These are phyloP conservation scores for Tautogolabrus adspersus DNA, from an alignment of 2,113 vertebrate species.

Conservation along the genomic window DNA sequence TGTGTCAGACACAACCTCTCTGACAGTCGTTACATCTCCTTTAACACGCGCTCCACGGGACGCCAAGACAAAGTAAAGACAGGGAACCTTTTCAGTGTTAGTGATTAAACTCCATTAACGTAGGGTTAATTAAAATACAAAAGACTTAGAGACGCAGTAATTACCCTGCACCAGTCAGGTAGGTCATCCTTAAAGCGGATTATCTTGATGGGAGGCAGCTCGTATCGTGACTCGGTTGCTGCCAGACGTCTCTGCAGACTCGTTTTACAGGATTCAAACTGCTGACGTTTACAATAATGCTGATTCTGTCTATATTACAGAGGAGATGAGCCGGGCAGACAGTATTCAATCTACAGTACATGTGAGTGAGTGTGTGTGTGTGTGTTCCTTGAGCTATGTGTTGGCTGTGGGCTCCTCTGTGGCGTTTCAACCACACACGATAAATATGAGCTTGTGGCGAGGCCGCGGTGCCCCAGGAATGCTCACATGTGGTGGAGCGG, in stretches of 20 bases:
- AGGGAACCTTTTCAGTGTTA: conserved; percentile 70
- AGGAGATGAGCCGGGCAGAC: conserved; percentile 54
- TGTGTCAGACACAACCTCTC: conserved; percentile 73
- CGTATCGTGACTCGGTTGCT: conserved; percentile 51
- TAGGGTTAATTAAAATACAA: conserved; percentile 81
- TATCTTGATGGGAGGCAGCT: conserved; percentile 67
- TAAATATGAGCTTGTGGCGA: conserved; percentile 85
- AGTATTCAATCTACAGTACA: conserved; percentile 31
- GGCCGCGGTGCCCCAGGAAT: conserved; percentile 81
- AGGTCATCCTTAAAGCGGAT: conserved; percentile 60
- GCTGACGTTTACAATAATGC: conserved; percentile 65
- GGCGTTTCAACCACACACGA: conserved; percentile 82
- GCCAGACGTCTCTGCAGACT: conserved; percentile 49
- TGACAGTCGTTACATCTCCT: conserved; percentile 72
- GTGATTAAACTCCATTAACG: conserved; percentile 82
- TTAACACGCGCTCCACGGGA: conserved; percentile 56
- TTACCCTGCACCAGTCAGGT: conserved; percentile 66
- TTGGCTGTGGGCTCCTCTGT: conserved; percentile 76
- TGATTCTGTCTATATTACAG: conserved; percentile 60
- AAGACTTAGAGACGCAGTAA: conserved; percentile 77
- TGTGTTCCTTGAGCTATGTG: conserved; percentile 76
- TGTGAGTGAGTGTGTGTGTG: conserved; percentile 41
- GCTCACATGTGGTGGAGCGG: conserved; percentile 81
- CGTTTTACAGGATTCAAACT: conserved; percentile 60
- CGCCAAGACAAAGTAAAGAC: conserved; percentile 57